phyloP scores from a whole-genome alignment of 2,888 invertebrate genomes.

The Xestoiulus laeticollis region DNA sequence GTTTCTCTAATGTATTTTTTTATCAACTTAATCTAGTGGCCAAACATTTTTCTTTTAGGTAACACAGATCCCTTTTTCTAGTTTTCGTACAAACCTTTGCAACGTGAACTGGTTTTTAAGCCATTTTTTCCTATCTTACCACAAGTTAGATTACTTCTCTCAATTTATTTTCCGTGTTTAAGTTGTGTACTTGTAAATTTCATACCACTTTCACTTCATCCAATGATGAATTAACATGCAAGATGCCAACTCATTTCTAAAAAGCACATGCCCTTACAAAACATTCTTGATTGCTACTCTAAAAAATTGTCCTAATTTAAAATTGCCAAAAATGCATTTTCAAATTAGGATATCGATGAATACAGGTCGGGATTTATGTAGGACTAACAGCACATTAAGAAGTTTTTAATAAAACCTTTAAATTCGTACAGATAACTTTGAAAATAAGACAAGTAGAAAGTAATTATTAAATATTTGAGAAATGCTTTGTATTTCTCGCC shows the following conservation, averaged over 20 bases:
- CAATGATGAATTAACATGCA: neutral
- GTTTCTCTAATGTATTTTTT: too few species aligned
- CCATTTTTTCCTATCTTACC: neutral
- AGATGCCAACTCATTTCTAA: neutral
- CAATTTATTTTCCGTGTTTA: neutral
- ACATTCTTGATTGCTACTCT: neutral
- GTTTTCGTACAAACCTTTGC: neutral
- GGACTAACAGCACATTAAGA: neutral
- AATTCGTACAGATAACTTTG: too few species aligned
- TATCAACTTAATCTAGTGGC: too few species aligned
- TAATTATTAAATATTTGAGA: neutral
- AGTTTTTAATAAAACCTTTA: neutral
- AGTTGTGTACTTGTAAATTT: neutral
- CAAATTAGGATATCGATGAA: neutral
- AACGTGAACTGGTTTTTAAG: neutral
- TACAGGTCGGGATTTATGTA: neutral
- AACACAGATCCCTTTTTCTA: neutral
- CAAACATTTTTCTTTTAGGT: too few species aligned
- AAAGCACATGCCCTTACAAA: neutral
- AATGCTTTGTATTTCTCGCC: neutral
- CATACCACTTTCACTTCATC: conserved; percentile 11
- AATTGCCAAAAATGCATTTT: neutral
- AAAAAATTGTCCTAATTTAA: neutral
- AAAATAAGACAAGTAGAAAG: neutral
- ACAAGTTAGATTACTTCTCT: neutral